Base-by-base conservation (phyloP, 2,888 invertebrate species). In the Muschampia plurimacula region DNA sequence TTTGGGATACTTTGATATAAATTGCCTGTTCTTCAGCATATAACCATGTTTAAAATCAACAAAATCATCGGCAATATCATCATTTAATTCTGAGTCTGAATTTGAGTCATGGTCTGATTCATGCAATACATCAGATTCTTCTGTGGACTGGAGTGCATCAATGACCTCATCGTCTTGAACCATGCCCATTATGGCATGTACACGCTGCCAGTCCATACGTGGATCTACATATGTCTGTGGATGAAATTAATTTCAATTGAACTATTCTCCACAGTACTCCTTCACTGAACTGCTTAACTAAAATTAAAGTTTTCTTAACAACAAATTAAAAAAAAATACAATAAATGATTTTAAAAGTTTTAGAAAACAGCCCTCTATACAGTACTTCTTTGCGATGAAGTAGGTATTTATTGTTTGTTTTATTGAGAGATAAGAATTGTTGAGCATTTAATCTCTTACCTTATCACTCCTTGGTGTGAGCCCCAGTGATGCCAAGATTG, bases 381-480 rank as follows among this genome's bases (percentile, higher is more conserved):
- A 10, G 9, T 3, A 55, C 9, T 55, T 32, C 39, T 62, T 73
- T 72, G 68, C 52, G 76, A 74, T 67, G n/a, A n/a, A 74, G 72
- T 52, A 75, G 44, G n/a, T n/a, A n/a, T n/a, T n/a, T 65, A 76
- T 75, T 68, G 77, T 76, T 69, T 76, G 77, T 76, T 70, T 76
- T 77, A 77, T 74, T 74, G 74, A 76, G 74, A 82, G 84, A 87
- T 85, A 85, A 87, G 81, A 74, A 69, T 76, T 67, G 76, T 77
- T 76, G 74, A 73, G 74, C 74, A 75, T 74, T 77, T 83, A 85
- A 89, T 89, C 83, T 85, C 84, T 59, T 22, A 95, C 95, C 95
- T 95, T 95, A 89, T 95, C 95, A 90, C 93, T 94, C 82, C 92
- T 88, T 68, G 95, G 95, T 80, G 95, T 95, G 79, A 95, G 92